A percentile compares a stretch with the other conserved stretches of the same genome.
phyloP scores from a whole-genome alignment of 1,140 invertebrate species.

The Orius laevigatus region DNA sequence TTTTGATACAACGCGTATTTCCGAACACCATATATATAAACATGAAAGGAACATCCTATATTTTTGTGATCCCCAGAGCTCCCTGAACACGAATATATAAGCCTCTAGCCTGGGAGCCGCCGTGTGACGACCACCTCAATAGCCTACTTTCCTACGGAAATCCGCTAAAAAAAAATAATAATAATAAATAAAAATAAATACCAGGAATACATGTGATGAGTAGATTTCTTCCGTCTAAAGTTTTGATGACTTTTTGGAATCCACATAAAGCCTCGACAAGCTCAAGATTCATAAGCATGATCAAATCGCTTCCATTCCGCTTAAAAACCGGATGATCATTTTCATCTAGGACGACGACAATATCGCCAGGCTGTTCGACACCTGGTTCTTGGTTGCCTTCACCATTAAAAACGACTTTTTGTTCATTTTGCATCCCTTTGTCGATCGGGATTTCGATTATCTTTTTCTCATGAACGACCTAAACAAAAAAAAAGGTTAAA shows the following conservation, averaged over 20 bases:
- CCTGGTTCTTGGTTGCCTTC: conserved; percentile 98
- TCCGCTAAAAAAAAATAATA: too few relatives aligned
- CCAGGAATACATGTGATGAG: conserved; percentile 75
- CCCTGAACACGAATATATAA: too few relatives aligned
- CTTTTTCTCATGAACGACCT: conserved; percentile 76
- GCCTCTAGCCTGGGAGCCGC: too few relatives aligned
- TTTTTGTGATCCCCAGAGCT: too few relatives aligned
- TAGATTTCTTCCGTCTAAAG: conserved; percentile 82
- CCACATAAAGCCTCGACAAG: conserved; percentile 92
- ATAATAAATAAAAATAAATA: too few relatives aligned
- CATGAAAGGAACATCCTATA: too few relatives aligned
- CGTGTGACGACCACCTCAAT: too few relatives aligned
- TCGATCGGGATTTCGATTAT: conserved; percentile 96
- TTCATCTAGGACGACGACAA: conserved; percentile 95
- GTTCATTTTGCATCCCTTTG: conserved; percentile 93
- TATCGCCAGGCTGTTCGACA: conserved; percentile 83
- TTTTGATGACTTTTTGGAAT: conserved; percentile 83
- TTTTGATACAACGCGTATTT: too few relatives aligned
- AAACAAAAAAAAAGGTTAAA: too few relatives aligned
- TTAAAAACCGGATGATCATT: conserved; percentile 71
- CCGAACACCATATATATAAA: too few relatives aligned
- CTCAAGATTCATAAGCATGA: conserved; percentile 63
- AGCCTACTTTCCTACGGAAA: too few relatives aligned
- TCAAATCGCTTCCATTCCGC: conserved; percentile 69
- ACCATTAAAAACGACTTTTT: conserved; percentile 86